Percentiles rank a stretch among this genome's conserved stretches.
phyloP scores from a whole-genome alignment of 2,888 invertebrate species.

The Oxyteleia sp. region DNA sequence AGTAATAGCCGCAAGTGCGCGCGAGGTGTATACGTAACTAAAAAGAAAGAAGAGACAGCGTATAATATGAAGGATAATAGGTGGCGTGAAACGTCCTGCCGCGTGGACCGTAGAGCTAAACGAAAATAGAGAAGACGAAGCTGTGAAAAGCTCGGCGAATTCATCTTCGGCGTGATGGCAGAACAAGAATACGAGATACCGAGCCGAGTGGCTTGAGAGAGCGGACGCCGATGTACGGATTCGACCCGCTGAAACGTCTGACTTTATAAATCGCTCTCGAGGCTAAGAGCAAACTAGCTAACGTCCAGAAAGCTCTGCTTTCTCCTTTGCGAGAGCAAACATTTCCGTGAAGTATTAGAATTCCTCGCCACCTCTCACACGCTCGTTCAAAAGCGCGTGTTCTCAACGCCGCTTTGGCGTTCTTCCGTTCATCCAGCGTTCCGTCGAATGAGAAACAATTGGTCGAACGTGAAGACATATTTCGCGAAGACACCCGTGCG shows the following conservation, averaged over 20 bases:
- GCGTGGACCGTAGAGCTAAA: constrained; percentile 48
- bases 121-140: constrained; percentile 57
- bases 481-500: not conserved
- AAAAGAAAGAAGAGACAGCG: constrained; percentile 75
- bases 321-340: constrained; percentile 51
- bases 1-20: constrained; percentile 77
- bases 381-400: constrained; percentile 28
- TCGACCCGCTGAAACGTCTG: constrained; percentile 79
- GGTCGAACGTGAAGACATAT: not conserved
- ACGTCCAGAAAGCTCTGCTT: constrained; percentile 63
- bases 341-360: constrained; percentile 61
- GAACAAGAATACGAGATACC: constrained; percentile 69
- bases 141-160: constrained; percentile 78
- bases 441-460: constrained; percentile 22
- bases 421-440: not conserved
- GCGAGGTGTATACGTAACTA: constrained; percentile 71
- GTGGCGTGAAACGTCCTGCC: constrained; percentile 47
- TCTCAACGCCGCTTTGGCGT: constrained; percentile 31
- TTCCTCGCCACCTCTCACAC: constrained; percentile 45
- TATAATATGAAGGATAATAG: constrained; percentile 76
- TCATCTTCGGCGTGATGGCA: constrained; percentile 83
- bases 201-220: constrained; percentile 45
- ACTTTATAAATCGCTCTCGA: constrained; percentile 81
- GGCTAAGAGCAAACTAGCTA: constrained; percentile 65
- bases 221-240: constrained; percentile 67